A percentile compares a stretch with the other conserved stretches of the same genome.
These are phyloP conservation scores for Urechis unicinctus DNA, from an alignment of 2,888 invertebrate genomes.

Conservation along the genomic window DNA sequence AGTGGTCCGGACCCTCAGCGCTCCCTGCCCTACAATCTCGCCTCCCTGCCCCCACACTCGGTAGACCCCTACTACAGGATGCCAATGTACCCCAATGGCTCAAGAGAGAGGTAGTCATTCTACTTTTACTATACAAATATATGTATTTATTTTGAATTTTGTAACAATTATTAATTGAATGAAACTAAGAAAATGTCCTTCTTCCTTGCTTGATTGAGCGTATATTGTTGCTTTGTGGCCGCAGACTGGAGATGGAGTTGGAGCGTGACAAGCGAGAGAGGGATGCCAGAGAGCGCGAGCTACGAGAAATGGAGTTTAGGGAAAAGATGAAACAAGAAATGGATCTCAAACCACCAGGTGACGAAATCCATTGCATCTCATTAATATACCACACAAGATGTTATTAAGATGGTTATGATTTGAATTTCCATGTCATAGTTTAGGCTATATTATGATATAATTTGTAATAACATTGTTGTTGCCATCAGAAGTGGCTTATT, in stretches of 20 bases:
- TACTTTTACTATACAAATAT: not conserved
- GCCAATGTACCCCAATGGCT: slow-evolving; percentile 66
- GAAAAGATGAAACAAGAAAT: slow-evolving; percentile 79
- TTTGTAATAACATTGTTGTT: no score
- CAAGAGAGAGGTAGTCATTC: slow-evolving; percentile 54
- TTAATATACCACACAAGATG: no score
- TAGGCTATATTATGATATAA: no score
- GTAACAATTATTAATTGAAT: no score
- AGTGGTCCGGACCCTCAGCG: not conserved
- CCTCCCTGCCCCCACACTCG: slow-evolving; percentile 50
- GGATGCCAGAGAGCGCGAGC: slow-evolving; percentile 54
- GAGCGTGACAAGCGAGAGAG: slow-evolving; percentile 54
- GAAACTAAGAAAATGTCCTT: no score
- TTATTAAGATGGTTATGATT: no score
- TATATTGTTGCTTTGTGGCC: not conserved
- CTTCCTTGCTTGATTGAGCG: not conserved
- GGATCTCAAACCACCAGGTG: slow-evolving; percentile 58
- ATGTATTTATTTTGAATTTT: not conserved
- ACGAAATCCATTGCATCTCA: no score
- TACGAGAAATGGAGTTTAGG: slow-evolving; percentile 65
- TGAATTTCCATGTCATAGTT: no score
- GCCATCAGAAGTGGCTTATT: no score
- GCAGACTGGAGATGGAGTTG: slow-evolving; percentile 56
- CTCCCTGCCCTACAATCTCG: slow-evolving; percentile 25
- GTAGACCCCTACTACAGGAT: slow-evolving; percentile 79